These are phyloP conservation scores for Bubo scandiacus DNA, from an alignment of 2,113 vertebrate genomes.

Conservation along the genomic window DNA sequence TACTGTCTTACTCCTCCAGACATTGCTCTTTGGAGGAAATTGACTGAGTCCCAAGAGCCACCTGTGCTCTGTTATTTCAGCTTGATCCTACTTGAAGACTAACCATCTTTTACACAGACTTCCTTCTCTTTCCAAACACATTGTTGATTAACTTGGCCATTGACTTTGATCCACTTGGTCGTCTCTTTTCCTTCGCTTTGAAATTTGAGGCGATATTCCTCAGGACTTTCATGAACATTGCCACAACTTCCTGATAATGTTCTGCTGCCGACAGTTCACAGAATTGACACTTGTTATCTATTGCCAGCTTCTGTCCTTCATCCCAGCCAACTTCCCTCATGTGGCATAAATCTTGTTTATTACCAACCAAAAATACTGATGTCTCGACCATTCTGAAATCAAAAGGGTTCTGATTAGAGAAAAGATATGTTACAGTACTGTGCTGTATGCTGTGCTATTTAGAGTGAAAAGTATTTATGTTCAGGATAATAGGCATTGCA, in stretches of 20 bases:
- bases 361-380: conserved; percentile 83
- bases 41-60: neutral
- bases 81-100: neutral
- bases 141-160: conserved; percentile 90
- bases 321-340: conserved; percentile 81
- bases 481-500: neutral
- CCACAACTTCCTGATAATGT: conserved; percentile 82
- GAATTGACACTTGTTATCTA: conserved; percentile 82
- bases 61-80: neutral
- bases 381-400: conserved; percentile 75
- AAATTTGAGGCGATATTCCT: conserved; percentile 67
- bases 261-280: conserved; percentile 89
- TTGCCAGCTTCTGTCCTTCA: conserved; percentile 82
- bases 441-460: neutral
- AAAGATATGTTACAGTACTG: neutral
- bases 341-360: conserved; percentile 90
- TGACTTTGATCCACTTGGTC: conserved; percentile 85
- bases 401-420: neutral
- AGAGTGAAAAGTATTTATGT: neutral
- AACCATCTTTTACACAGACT: conserved; percentile 78
- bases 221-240: conserved; percentile 82
- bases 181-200: conserved; percentile 82
- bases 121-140: conserved; percentile 87
- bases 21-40: neutral
- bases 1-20: neutral